Percentiles rank a stretch among this genome's conserved stretches.
These are phyloP conservation scores for Heterotis niloticus DNA, from an alignment of 2,113 vertebrate species.

Conservation along the genomic window DNA sequence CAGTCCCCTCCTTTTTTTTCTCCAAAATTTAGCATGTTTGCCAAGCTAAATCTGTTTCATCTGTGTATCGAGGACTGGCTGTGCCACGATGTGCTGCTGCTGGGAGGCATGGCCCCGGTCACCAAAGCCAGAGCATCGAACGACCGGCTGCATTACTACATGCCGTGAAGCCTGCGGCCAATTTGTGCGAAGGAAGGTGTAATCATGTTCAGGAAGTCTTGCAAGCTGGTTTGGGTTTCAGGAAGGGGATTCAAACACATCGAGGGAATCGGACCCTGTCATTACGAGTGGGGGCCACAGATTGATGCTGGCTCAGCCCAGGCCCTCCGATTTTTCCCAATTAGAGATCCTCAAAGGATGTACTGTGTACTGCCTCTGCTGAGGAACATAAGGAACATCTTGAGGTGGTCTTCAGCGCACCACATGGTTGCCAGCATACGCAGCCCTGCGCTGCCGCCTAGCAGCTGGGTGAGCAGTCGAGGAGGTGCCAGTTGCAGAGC, in stretches of 20 bases:
- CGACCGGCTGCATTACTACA: background rate
- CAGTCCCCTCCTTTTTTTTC: background rate
- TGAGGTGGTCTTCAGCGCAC: background rate
- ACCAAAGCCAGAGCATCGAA: background rate
- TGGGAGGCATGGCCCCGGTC: background rate
- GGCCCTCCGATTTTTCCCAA: constrained; percentile 4
- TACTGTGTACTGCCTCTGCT: background rate
- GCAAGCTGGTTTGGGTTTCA: constrained; percentile 2
- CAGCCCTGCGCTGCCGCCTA: too few species aligned
- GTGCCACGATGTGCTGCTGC: background rate
- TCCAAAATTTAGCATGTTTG: background rate
- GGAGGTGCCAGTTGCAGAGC: background rate
- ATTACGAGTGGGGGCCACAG: background rate
- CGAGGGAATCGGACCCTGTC: background rate
- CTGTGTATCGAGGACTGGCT: too few species aligned
- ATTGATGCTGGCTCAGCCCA: background rate
- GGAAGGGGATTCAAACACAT: background rate
- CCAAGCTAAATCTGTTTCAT: too few species aligned
- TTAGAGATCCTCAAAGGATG: background rate
- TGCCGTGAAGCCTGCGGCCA: background rate
- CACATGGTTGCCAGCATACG: background rate
- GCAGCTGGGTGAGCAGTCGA: too few species aligned
- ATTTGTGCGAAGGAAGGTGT: background rate
- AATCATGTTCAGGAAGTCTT: constrained; percentile 13
- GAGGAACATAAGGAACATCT: background rate